These are phyloP conservation scores for Echinometra lucunter DNA, from an alignment of 53 echinoderm and acorn worm species.

Conservation along the genomic window DNA sequence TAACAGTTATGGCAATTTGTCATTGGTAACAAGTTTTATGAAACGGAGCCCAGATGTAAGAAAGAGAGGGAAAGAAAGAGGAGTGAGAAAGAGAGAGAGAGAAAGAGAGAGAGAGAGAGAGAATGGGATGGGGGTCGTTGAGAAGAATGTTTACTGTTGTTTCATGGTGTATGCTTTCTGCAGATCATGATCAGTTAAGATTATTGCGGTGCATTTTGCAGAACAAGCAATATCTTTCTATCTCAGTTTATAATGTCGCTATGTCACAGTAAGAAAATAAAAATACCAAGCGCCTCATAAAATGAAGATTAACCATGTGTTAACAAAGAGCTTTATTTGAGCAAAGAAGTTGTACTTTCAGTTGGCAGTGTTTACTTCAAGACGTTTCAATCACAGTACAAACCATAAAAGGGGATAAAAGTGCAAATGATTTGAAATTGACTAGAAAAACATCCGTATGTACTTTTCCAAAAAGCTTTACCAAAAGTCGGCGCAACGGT, in stretches of 20 bases:
- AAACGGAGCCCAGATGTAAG: too few species aligned
- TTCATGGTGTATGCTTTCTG: background rate
- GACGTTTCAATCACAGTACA: background rate
- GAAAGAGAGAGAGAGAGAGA: background rate
- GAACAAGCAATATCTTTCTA: conserved; percentile 1
- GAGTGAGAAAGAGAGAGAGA: background rate
- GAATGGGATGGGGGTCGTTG: background rate
- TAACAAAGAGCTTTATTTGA: background rate
- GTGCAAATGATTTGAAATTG: background rate
- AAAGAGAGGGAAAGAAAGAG: background rate
- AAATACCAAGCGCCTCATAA: background rate
- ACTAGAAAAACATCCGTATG: background rate
- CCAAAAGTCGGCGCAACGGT: background rate
- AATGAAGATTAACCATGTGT: too few species aligned
- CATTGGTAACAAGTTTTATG: too few species aligned
- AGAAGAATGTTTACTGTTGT: background rate
- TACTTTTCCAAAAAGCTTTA: background rate
- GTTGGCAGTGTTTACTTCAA: background rate
- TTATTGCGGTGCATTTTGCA: background rate
- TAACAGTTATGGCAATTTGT: too few species aligned
- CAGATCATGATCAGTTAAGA: background rate
- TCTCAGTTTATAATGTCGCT: background rate
- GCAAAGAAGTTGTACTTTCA: background rate
- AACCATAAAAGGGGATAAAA: background rate
- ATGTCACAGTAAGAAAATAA: background rate